phyloP scores from a whole-genome alignment of 1,140 invertebrate genomes.

The Drosophila tropicalis region DNA sequence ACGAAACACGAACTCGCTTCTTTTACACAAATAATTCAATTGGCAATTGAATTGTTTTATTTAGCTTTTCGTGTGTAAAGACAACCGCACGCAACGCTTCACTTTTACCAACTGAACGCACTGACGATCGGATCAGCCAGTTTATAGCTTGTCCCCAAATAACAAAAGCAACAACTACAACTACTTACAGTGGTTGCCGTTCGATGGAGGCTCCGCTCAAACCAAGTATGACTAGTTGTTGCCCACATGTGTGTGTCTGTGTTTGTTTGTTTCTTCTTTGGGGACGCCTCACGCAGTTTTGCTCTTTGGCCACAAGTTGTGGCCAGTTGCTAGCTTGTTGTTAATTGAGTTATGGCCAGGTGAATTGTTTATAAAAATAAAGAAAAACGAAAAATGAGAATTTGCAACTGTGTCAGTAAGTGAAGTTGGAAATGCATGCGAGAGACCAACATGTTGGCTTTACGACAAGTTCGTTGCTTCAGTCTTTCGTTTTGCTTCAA shows the following conservation, averaged over 20 bases:
- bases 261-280: neutral
- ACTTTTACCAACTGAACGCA: slow-evolving; percentile 83
- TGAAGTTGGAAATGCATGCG: slow-evolving; percentile 42
- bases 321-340: slow-evolving; percentile 43
- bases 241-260: neutral
- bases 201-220: slow-evolving; percentile 46
- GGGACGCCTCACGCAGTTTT: neutral
- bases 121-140: slow-evolving; percentile 77
- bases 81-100: slow-evolving; percentile 80
- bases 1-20: slow-evolving; percentile 32
- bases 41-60: slow-evolving; percentile 38
- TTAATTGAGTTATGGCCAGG: slow-evolving; percentile 61
- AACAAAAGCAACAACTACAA: slow-evolving; percentile 45
- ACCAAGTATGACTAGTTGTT: slow-evolving; percentile 25
- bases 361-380: slow-evolving; percentile 23
- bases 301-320: neutral
- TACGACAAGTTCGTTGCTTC: slow-evolving; percentile 57
- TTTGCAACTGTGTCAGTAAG: slow-evolving; percentile 65
- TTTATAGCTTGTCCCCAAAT: slow-evolving; percentile 80
- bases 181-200: slow-evolving; percentile 32
- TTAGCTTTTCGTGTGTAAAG: slow-evolving; percentile 14
- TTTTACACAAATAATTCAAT: neutral
- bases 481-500: slow-evolving; percentile 62
- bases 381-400: neutral
- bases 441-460: slow-evolving; percentile 49